These are phyloP conservation scores for Poeciliopsis gracilis DNA, from an alignment of 2,797 vertebrate species.

Conservation along the genomic window DNA sequence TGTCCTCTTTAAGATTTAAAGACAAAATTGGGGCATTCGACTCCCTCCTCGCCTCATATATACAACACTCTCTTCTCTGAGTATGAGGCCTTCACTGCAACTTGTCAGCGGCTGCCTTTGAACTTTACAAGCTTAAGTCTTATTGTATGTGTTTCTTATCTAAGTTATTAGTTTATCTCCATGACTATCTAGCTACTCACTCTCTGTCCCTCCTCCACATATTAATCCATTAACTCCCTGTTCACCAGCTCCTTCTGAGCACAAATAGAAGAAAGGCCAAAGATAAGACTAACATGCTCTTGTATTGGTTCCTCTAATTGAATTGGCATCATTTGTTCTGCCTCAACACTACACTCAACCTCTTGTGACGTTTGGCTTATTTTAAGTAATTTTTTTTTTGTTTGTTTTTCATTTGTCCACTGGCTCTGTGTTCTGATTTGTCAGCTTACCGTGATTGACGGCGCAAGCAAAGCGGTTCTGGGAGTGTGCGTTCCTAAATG, in stretches of 20 bases:
- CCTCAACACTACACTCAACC: slow-evolving; percentile 51
- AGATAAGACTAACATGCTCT: slow-evolving; percentile 64
- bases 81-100: slow-evolving; percentile 41
- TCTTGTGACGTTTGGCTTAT: slow-evolving; percentile 41
- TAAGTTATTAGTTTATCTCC: slow-evolving; percentile 74
- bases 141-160: slow-evolving; percentile 57
- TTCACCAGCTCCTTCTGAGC: slow-evolving; percentile 55
- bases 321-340: slow-evolving; percentile 62
- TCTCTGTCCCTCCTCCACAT: slow-evolving; percentile 52
- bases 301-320: slow-evolving; percentile 63
- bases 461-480: slow-evolving; percentile 29
- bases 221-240: slow-evolving; percentile 62
- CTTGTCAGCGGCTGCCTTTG: slow-evolving; percentile 50
- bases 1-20: slow-evolving; percentile 35
- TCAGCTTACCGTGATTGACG: slow-evolving; percentile 53
- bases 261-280: slow-evolving; percentile 59
- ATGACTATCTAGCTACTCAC: slow-evolving; percentile 65
- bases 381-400: slow-evolving; percentile 2
- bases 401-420: slow-evolving; percentile 12
- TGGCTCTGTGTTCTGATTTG: slow-evolving; percentile 17
- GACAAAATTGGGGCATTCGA: slow-evolving; percentile 40
- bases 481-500: slow-evolving; percentile 6
- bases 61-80: background rate
- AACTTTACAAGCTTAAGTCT: slow-evolving; percentile 36
- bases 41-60: background rate